These are phyloP conservation scores for Papio anubis DNA, from an alignment of 2,113 vertebrate genomes.

Conservation along the genomic window DNA sequence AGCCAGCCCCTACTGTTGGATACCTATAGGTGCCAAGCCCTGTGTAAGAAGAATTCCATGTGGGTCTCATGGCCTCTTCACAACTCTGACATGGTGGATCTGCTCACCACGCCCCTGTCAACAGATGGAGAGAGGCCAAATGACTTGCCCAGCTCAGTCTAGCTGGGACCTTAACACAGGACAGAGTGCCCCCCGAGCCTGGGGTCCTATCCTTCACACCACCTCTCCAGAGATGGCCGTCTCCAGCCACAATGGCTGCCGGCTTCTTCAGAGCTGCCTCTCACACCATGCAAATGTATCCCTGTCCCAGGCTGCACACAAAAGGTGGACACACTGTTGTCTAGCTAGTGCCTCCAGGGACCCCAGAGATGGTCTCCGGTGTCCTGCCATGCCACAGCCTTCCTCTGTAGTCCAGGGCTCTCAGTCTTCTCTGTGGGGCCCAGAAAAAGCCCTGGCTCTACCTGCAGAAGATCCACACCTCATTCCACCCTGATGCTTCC, in stretches of 20 bases:
- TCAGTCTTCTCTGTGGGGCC: background rate
- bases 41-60: fast-evolving
- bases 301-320: background rate
- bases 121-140: background rate
- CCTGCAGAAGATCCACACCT: background rate
- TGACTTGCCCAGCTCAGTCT: background rate
- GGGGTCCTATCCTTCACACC: background rate
- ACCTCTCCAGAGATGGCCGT: background rate
- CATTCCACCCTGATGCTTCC: background rate
- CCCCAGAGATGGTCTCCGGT: background rate
- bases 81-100: background rate
- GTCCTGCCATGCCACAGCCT: background rate
- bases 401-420: background rate
- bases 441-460: background rate
- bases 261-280: background rate
- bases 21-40: background rate
- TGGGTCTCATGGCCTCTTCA: background rate
- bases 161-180: background rate
- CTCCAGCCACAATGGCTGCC: background rate
- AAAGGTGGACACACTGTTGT: background rate
- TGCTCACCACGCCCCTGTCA: background rate
- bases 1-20: background rate
- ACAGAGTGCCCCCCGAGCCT: no score
- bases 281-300: background rate
- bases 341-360: background rate